Conservation (phyloP, 2,888 invertebrate genomes). For the Trichacis sp. region DNA sequence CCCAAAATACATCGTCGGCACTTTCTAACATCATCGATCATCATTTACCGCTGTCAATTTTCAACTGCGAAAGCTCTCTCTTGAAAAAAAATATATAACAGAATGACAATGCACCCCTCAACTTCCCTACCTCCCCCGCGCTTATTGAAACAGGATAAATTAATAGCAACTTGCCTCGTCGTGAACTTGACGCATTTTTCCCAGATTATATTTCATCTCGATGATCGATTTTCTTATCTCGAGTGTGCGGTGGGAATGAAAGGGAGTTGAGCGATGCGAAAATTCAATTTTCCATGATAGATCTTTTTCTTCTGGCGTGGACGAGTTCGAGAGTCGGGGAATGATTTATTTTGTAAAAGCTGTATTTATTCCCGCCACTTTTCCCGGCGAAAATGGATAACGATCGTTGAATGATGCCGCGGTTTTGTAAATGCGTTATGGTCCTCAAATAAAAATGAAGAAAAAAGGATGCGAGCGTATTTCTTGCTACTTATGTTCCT, state of each 20-base stretch:
- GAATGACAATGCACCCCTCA: no score
- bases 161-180: neutral
- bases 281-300: slow-evolving; percentile 6
- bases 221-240: slow-evolving; percentile 4
- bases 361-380: neutral
- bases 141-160: no score
- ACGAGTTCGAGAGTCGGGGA: neutral
- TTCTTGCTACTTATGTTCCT: no score
- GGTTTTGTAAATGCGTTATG: neutral
- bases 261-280: neutral
- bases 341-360: slow-evolving; percentile 3
- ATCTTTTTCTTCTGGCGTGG: neutral
- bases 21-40: no score
- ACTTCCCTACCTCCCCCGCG: no score
- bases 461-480: no score
- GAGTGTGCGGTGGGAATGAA: neutral
- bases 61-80: no score
- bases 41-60: no score
- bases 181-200: neutral
- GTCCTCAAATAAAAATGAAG: no score
- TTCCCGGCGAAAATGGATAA: neutral
- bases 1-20: no score
- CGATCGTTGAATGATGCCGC: neutral
- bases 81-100: no score
- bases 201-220: neutral